Evolutionary conservation across 92 coral and sea anemone species (phyloP), one percentile per base, ranked within the genome.

Genomic region (Parazoanthus darwini): DNA sequence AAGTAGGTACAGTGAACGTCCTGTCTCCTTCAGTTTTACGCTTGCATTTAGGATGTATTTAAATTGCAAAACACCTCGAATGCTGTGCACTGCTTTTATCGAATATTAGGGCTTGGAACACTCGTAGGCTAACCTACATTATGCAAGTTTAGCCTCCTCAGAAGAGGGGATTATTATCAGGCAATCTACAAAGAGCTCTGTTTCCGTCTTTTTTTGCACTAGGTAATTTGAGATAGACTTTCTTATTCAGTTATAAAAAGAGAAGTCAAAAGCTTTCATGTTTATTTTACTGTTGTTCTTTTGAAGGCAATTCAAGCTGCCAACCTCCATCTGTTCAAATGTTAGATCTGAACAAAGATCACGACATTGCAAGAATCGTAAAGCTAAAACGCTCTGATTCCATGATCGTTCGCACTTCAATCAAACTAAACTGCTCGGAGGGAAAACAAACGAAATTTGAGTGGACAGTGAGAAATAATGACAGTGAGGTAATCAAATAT

Each of bases 371-470:
- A 59, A 43, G 29, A 18, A 51, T 58, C 22, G 82, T 90, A 26
- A 8, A 59, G 11, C 74, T 94, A 9, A 91, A 85, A 46, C 93
- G 95, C 23, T 93, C 98, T 9, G 85, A 80, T 51, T 89, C 91
- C 43, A 79, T 88, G 87, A 91, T 91, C 73, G 78, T 90, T 10
- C 98, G 89, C 76, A 86, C 95, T 3, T 72, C 75, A 8, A 82
- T 80, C 65, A 88, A 86, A 44, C 68, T 91, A 23, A 86, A 56
- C 56, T 94, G 98, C 70, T 88, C 77, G 29, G 88, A 83, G 13
- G 88, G 88, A 26, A 81, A 86, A 22, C 89, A 90, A 42, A 68
- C 90, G 11, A 22, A 68, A 15, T 93, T 94, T 79, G 81, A 76
- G 50, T 94, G 98, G 98, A 75, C 18, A 58, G 92, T 93, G 36